phyloP scores from a whole-genome alignment of 2,797 vertebrate genomes.

The Scolopax bukidnonensis region DNA sequence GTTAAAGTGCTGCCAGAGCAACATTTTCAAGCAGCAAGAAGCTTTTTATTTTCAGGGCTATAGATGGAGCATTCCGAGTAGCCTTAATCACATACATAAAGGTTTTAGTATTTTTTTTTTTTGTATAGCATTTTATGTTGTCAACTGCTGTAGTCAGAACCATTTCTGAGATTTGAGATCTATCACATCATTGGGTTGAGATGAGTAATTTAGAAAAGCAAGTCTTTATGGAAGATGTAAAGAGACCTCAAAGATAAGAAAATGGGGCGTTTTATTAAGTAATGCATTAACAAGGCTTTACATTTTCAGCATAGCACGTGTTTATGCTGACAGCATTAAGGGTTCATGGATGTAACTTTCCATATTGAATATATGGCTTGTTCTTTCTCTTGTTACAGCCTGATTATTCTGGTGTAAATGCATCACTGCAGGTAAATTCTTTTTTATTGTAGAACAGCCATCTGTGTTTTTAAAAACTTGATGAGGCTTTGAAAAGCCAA shows the following conservation, averaged over 20 bases:
- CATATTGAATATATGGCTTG: background rate
- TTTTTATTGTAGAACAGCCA: constrained; percentile 59
- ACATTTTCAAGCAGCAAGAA: background rate
- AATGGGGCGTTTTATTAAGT: constrained; percentile 40
- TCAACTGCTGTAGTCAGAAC: background rate
- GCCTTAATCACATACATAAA: constrained; percentile 31
- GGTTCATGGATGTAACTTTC: background rate
- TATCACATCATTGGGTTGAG: background rate
- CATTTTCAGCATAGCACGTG: background rate
- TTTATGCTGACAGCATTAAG: background rate
- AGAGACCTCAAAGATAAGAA: constrained; percentile 1
- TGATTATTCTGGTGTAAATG: constrained; percentile 43
- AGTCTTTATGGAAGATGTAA: constrained; percentile 10
- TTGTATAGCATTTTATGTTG: background rate
- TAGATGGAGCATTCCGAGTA: background rate
- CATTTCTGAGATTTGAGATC: background rate
- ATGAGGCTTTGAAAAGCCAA: constrained; percentile 65
- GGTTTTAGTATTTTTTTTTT: constrained; percentile 26
- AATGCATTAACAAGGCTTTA: constrained; percentile 42
- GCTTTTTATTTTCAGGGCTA: background rate
- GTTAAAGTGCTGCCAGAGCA: background rate
- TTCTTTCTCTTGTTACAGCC: constrained; percentile 16
- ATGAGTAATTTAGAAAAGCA: constrained; percentile 1
- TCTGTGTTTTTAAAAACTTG: constrained; percentile 70
- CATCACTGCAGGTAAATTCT: constrained; percentile 55